Conservation (phyloP, 2,113 vertebrate species). For the Cyanocitta stelleri region DNA sequence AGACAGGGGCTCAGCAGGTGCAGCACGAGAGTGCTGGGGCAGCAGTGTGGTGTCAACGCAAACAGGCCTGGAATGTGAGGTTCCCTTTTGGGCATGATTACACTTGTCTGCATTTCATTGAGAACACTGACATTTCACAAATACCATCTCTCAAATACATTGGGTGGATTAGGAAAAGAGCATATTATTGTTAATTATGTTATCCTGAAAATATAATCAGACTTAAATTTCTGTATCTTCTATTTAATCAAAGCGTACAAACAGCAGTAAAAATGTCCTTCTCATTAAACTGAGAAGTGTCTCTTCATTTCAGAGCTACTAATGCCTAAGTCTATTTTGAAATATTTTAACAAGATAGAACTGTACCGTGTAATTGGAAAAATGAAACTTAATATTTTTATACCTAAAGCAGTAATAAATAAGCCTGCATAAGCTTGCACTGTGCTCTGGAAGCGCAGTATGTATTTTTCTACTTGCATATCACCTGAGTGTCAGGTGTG, state of each 20-base stretch:
- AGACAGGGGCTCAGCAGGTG: background rate
- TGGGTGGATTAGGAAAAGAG: background rate
- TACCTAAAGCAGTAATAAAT: background rate
- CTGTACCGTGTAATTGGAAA: background rate
- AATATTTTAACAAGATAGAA: background rate
- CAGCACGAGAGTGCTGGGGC: accelerated
- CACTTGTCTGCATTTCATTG: background rate
- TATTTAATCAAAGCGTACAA: slow-evolving; percentile 53
- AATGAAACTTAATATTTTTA: background rate
- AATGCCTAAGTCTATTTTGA: background rate
- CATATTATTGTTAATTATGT: slow-evolving; percentile 54
- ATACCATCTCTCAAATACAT: background rate
- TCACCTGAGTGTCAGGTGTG: background rate
- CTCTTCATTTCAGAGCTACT: background rate
- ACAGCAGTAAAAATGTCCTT: slow-evolving; percentile 20
- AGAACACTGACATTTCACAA: background rate
- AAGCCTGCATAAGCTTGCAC: background rate
- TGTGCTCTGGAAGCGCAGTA: background rate
- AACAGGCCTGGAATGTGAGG: background rate
- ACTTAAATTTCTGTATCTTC: slow-evolving; percentile 28
- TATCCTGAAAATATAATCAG: slow-evolving; percentile 39
- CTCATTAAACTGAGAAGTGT: background rate
- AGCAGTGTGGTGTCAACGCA: background rate
- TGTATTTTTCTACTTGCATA: background rate
- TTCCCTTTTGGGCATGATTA: background rate